Conservation (phyloP, 2,113 vertebrate genomes). For the Oryzias woworae region DNA sequence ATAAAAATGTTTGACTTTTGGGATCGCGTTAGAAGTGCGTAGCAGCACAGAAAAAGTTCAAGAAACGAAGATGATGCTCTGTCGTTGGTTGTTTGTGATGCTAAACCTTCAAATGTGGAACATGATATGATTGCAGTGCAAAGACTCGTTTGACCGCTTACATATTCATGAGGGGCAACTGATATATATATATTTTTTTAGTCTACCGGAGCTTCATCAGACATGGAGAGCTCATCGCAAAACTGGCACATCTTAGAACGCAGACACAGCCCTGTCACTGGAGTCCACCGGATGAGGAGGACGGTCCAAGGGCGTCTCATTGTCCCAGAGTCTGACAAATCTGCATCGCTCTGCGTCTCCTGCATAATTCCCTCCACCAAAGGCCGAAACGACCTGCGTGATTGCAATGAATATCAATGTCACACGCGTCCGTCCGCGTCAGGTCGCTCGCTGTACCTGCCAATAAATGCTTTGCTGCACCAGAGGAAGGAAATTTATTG, state of each 20-base stretch:
- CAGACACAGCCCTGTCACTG: slow-evolving; percentile 12
- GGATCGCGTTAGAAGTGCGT: slow-evolving; percentile 27
- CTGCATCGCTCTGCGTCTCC: slow-evolving; percentile 56
- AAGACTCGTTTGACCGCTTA: slow-evolving; percentile 35
- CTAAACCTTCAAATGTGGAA: slow-evolving; percentile 14
- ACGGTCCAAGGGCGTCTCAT: slow-evolving; percentile 64
- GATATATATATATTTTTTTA: slow-evolving; percentile 26
- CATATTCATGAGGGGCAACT: slow-evolving; percentile 52
- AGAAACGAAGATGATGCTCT: not conserved
- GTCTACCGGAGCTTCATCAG: slow-evolving; percentile 43
- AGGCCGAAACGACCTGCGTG: slow-evolving; percentile 57
- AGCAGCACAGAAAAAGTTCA: slow-evolving; percentile 24
- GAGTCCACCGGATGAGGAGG: slow-evolving; percentile 21
- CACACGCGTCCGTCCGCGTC: slow-evolving; percentile 42
- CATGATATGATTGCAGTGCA: slow-evolving; percentile 1
- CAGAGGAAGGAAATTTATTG: too few species aligned
- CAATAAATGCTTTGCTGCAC: too few species aligned
- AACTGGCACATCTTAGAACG: slow-evolving; percentile 35
- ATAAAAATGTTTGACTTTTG: slow-evolving; percentile 35
- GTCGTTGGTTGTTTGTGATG: not conserved
- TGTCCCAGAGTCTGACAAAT: slow-evolving; percentile 58
- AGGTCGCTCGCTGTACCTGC: slow-evolving; percentile 45
- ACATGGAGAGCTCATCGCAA: slow-evolving; percentile 50
- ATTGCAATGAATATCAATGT: slow-evolving; percentile 75
- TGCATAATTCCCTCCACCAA: slow-evolving; percentile 58